Base-by-base conservation (phyloP, 2,113 vertebrate genomes). In the Cisticola juncidis region DNA sequence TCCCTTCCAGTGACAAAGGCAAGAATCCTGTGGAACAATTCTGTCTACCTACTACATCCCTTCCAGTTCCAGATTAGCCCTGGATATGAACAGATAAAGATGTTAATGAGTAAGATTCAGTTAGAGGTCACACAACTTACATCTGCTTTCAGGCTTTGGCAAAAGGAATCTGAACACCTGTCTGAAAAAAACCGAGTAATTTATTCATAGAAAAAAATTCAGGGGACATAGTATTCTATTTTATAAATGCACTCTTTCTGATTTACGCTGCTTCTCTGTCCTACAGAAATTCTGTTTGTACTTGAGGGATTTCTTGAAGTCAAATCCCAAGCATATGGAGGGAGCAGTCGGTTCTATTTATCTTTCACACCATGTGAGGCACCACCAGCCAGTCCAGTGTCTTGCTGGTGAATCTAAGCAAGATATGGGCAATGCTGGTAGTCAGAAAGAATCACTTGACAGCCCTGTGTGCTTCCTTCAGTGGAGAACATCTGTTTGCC, bases 311-410 rank as follows among this genome's bases (percentile, higher is more conserved):
- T 89, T 80, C 78, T 85, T 80, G 84, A 90, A 94, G 95, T 90
- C 78, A 94, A 95, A 92, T 72, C 53, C 66, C 70, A 72, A 72
- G 70, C 96, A 95, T 87, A 97, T 94, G 93, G 94, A 96, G 81
- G 71, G 88, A 95, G 74, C 91, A 96, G 94, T 91, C 91, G 28
- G 89, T 91, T 94, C 89, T 92, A 96, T 95, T 95, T 87, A 95
- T 96, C 95, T 94, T 94, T 80, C 91, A 61, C 92, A 58, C 78
- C 77, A 22, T 72, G 54, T 45, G 92, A 86, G 90, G 83, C 69
- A 81, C 73, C 92, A 89, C 25, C 92, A 97, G 77, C 91, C 60
- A 96, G 65, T 13, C 92, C 89, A 91, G 89, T 14, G 58, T 48
- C 96, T 91, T 65, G 94, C 95, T 94, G 95, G 86, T 68, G 95